Evolutionary conservation across 2,888 invertebrate genomes (phyloP).

Genomic region (Orthosia cruda): DNA sequence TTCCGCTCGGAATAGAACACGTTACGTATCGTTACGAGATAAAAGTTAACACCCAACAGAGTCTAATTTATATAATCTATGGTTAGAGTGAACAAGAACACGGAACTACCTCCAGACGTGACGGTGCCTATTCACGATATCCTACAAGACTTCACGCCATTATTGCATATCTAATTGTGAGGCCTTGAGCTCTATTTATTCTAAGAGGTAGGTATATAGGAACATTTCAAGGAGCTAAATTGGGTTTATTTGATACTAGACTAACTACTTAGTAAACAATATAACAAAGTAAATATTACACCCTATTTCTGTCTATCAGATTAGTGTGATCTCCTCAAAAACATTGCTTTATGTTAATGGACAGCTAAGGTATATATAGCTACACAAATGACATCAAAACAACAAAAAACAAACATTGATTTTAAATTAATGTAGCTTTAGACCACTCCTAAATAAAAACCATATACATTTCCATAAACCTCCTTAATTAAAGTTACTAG

Average conservation of each 20-base stretch:
- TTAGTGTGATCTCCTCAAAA: background rate
- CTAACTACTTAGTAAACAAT: background rate
- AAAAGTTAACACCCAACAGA: too few relatives aligned
- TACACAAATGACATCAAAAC: too few relatives aligned
- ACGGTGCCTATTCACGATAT: slow-evolving; percentile 26
- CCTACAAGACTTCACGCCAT: slow-evolving; percentile 36
- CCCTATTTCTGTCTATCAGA: too few relatives aligned
- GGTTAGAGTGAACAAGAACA: slow-evolving; percentile 20
- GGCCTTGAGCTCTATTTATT: slow-evolving; percentile 45
- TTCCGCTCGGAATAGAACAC: too few relatives aligned
- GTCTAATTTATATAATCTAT: too few relatives aligned
- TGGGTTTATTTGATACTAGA: background rate
- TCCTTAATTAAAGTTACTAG: slow-evolving; percentile 10
- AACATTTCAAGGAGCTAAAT: slow-evolving; percentile 6
- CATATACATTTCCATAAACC: background rate
- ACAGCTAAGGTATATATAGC: background rate
- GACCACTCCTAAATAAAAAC: background rate
- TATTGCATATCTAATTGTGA: slow-evolving; percentile 58
- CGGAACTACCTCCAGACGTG: slow-evolving; percentile 37
- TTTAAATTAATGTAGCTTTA: background rate
- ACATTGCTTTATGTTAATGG: background rate
- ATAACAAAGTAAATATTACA: too few relatives aligned
- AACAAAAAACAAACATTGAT: too few relatives aligned
- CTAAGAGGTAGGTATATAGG: background rate
- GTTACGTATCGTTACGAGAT: too few relatives aligned